phyloP scores from a whole-genome alignment of 2,797 vertebrate species.

The Malacoraja senta region DNA sequence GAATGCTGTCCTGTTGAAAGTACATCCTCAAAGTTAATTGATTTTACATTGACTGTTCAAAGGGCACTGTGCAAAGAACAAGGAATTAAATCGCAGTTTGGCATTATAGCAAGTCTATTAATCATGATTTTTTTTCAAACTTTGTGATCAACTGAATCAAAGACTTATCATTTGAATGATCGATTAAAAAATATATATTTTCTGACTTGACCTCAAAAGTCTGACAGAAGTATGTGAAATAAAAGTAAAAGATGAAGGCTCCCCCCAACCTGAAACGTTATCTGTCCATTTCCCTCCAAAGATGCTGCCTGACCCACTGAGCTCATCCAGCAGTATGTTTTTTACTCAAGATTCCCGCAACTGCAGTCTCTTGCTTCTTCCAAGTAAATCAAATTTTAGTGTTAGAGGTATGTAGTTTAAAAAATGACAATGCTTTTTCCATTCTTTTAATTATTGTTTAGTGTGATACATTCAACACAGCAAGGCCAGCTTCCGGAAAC shows the following conservation, averaged over 20 bases:
- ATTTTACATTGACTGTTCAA: background rate
- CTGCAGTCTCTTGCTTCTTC: too few relatives aligned
- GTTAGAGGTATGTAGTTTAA: slow-evolving; percentile 15
- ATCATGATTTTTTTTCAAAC: background rate
- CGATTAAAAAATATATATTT: background rate
- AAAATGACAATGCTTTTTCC: background rate
- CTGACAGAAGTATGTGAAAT: background rate
- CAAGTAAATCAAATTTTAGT: too few relatives aligned
- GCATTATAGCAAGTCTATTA: too few relatives aligned
- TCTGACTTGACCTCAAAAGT: background rate
- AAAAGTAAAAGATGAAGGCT: too few relatives aligned
- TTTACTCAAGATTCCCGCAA: too few relatives aligned
- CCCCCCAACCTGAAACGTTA: too few relatives aligned
- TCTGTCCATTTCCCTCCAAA: too few relatives aligned
- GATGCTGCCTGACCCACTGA: too few relatives aligned
- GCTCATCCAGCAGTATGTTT: too few relatives aligned
- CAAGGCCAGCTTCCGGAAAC: background rate
- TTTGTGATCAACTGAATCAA: background rate
- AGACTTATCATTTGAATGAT: background rate
- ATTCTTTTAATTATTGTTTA: slow-evolving; percentile 3
- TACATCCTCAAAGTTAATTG: background rate
- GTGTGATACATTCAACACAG: background rate
- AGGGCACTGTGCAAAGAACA: background rate
- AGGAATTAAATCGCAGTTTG: background rate
- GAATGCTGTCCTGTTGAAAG: background rate